Base-by-base conservation (phyloP, 2,113 vertebrate species). In the Coturnix japonica region DNA sequence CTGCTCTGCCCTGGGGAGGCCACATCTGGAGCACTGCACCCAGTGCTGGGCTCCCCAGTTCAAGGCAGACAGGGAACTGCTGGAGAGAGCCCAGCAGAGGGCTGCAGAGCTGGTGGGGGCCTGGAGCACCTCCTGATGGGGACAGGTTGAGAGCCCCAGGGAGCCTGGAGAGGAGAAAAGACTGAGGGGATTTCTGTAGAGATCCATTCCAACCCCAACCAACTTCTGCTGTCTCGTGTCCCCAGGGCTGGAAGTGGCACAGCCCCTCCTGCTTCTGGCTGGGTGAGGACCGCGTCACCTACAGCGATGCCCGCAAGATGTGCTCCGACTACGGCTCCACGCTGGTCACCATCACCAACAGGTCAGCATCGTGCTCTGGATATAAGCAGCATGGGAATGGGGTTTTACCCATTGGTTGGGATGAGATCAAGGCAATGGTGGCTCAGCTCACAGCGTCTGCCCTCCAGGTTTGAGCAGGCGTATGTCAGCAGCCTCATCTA, bases 241-340 rank as follows among this genome's bases (percentile, higher is more conserved):
- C 71, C 41, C 88, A 99, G 99, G 98, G 99, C 77, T 99, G 99
- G 99, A 99, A 98, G 53, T 99, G 99, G 99, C 99, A 99, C 96
- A 99, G 98, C 96, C 98, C 99, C 20, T 98, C 99, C 28, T 99
- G 99, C 97, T 99, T 98, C 95, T 99, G 98, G 98, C 97, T 99
- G 57, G 98, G 98, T 2, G 98, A 99, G 89, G 98, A 99, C 89
- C 97, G 96, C 2, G 93, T 98, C 66, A 92, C 97, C 43, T 99
- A 99, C 81, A 97, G 97, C 1, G 98, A 98, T 0, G 99, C 99
- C 69, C 98, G 96, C 90, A 98, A 97, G 89, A 97, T 92, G 4
- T 99, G 99, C 49, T 98, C 97, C 0, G 97, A 97, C 64, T 96
- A 98, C 0, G 93, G 97, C 44, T 97, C 99, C 20, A 97, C 98